These are phyloP conservation scores for Taeniopygia guttata DNA, from an alignment of 2,797 vertebrate species.

Conservation along the genomic window DNA sequence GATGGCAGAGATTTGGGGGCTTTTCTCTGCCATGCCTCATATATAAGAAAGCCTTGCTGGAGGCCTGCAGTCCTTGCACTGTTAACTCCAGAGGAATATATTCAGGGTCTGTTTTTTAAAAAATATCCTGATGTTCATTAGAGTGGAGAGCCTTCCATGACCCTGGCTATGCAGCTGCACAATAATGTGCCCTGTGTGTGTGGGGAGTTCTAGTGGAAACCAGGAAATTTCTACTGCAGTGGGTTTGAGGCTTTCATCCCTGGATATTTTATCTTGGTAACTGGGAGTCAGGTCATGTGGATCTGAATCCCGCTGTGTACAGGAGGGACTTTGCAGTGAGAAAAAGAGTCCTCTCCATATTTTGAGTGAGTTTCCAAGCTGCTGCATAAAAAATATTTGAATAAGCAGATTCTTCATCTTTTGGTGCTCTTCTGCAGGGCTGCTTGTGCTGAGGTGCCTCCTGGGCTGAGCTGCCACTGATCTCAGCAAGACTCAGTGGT, in stretches of 20 bases:
- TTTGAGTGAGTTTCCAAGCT: not conserved
- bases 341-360: not conserved
- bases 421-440: not conserved
- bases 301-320: not conserved
- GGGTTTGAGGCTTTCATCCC: not conserved
- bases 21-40: not conserved
- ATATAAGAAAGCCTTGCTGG: not conserved
- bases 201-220: not conserved
- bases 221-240: not conserved
- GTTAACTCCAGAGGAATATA: not conserved
- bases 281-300: not conserved
- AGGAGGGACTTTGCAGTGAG: not conserved
- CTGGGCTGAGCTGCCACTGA: not conserved
- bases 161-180: not conserved
- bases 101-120: not conserved
- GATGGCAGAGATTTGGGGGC: not conserved
- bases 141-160: not conserved
- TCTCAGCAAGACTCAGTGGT: not conserved
- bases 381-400: not conserved
- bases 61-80: not conserved
- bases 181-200: not conserved
- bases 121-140: not conserved
- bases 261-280: not conserved
- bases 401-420: not conserved
- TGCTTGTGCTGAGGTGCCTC: not conserved